Evolutionary conservation across 64 coral and sea anemone species (phyloP), one percentile per base, ranked within the genome.

Genomic region (Hydrozoanthus tunicans): DNA sequence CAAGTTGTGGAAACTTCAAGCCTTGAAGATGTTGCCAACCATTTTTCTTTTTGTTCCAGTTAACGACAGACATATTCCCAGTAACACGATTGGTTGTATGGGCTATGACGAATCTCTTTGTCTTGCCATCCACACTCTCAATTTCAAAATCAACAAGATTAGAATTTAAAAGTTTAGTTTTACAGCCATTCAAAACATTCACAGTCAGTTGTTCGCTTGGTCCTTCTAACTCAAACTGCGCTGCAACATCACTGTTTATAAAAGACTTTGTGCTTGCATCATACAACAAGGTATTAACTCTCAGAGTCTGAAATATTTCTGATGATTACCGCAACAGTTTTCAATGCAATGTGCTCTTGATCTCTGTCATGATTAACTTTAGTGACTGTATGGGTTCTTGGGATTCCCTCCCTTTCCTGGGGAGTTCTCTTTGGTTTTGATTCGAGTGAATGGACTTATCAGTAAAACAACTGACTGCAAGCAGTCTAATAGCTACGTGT

Each of bases 41-140:
- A 24, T 13, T 12, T 58, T 94, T 90, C 52, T 83, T 55, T 62
- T 51, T n/a, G 51, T 70, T 86, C 86, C 92, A 90, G 56, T 90
- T 58, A 6, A 94, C 78, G 20, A 89, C 92, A 73, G 89, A 57
- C 92, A 94, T 90, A 80, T 77, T 81, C 23, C 86, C 92, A 12
- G 86, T 94, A 20, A 93, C 32, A 43, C 32, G 32, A 43, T 43
- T 43, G 32, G 32, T 43, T 43, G 32, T 43, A 43, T 43, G 0
- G 32, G 32, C 32, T 43, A 2, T 43, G 0, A 43, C 32, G 32
- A 43, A 43, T 43, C 32, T 43, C 32, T 43, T 43, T 43, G 32
- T 43, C 32, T 43, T 43, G 32, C 32, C 32, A 43, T 43, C 32
- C 32, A 43, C 32, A 43, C 32, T 43, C 32, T 43, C 32, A 43